These are phyloP conservation scores for Sminthurides bifidus DNA, from an alignment of 1,140 invertebrate species.

Conservation along the genomic window DNA sequence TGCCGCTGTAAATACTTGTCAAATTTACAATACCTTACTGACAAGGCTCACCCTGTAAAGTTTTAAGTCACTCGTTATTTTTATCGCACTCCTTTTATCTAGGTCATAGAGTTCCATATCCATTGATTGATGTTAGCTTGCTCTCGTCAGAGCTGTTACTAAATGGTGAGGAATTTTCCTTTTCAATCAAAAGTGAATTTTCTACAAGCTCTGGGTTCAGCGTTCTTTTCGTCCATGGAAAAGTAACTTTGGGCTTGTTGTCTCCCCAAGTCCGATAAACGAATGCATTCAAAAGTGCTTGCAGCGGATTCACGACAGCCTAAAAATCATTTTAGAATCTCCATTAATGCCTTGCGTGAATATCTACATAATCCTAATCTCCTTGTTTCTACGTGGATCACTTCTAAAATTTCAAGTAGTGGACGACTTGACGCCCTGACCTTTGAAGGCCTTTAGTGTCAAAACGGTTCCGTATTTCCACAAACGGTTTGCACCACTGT, in stretches of 20 bases:
- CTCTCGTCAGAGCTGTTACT: slow-evolving; percentile 10
- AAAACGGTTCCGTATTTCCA: too few species aligned
- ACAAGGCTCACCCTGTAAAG: neutral
- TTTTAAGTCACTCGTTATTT: neutral
- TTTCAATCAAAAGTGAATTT: slow-evolving; percentile 11
- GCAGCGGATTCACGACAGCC: slow-evolving; percentile 67
- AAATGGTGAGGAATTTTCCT: neutral
- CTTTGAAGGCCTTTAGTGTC: too few species aligned
- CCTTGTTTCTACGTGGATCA: too few species aligned
- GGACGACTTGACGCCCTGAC: too few species aligned
- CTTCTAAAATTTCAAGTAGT: too few species aligned
- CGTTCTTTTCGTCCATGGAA: slow-evolving; percentile 27
- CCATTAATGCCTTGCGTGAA: too few species aligned
- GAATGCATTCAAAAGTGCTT: slow-evolving; percentile 63
- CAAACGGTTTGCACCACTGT: too few species aligned
- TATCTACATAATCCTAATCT: too few species aligned
- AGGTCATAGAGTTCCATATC: slow-evolving; percentile 5
- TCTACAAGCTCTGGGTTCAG: neutral
- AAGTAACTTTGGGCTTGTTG: slow-evolving; percentile 31
- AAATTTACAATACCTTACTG: too few species aligned
- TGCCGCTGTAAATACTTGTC: too few species aligned
- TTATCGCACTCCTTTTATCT: neutral
- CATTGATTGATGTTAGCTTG: slow-evolving; percentile 13
- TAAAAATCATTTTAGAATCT: too few species aligned
- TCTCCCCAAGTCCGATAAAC: slow-evolving; percentile 59